Base-by-base conservation (phyloP, 2,113 vertebrate genomes). In the Tor tambroides region DNA sequence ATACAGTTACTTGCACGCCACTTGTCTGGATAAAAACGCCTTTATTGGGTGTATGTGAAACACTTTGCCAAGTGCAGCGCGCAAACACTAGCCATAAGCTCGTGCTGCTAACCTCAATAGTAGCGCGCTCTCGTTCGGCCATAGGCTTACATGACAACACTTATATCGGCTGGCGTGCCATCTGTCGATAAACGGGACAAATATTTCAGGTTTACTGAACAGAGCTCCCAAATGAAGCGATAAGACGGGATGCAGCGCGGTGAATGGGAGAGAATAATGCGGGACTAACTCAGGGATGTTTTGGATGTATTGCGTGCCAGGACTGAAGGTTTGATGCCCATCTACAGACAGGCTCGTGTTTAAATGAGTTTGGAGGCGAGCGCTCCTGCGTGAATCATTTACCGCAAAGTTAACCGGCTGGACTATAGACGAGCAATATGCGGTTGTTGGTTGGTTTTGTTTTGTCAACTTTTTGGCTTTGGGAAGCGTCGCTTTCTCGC, bases 401-500 rank as follows among this genome's bases (percentile, higher is more conserved):
- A 71, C 30, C 0, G 10, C 76, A 69, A 78, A 83, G 72, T 72
- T 86, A 35, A 35, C 19, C 17, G 69, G n/a, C 80, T 8, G 80
- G 35, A 75, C 26, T 69, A 21, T 54, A 10, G 7, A 54, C 4
- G 23, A 83, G 26, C 85, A 89, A 85, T 65, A 94, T 94, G 94
- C 41, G 38, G 79, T 26, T 89, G 8, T 71, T 91, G 14, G 49
- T 87, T 85, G 67, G 90, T 21, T 75, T 91, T 21, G 12, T 92
- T 8, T 38, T 91, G 26, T 78, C 85, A 71, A 74, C 72, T 79
- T 84, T 83, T 28, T 72, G 26, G 28, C 17, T 43, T 38, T 84
- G 93, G 85, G 89, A 87, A 84, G 87, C 90, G 1, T 88, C 79
- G 77, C 91, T 88, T 75, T 72, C 94, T 51, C 91, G 94, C 85